Evolutionary conservation across 2,888 invertebrate genomes (phyloP), one percentile per base, ranked within the genome.

Genomic region (Diarsia dahlii): DNA sequence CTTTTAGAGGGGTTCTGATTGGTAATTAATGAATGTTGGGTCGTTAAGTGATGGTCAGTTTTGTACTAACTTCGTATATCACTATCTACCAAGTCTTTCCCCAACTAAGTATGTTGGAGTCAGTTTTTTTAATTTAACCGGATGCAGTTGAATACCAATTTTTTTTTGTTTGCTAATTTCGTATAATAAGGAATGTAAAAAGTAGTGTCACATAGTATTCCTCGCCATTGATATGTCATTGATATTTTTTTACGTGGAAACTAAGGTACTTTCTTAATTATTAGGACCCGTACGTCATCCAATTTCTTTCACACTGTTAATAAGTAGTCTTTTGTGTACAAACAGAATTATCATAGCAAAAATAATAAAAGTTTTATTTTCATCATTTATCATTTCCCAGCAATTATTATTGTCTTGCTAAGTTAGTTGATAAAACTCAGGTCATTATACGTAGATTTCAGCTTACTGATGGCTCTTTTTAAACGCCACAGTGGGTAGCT

Each of bases 1-100:
- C 39, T 65, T 62, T 48, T 71, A 52, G 34, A 34, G 58, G 34
- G 20, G 45, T 18, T 72, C 23, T 45, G 20, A 69, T 72, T 50
- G 15, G 50, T 72, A 50, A 72, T 71, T n/a, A 68, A 69, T 83
- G 13, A 66, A 66, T 60, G 8, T 34, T 39, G 50, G 50, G 20
- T 46, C 34, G 48, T 60, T 62, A 60, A 39, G 28, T 65, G 54
- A 20, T 18, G 34, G 23, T 48, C 54, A 76, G 23, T 20, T 63
- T 65, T 54, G 15, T 10, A 34, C n/a, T 56, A 50, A 65, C 80
- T 71, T 28, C 18, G 23, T 56, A 23, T 23, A 23, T 23, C 56
- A 28, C 8, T 4, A 15, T 28, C 15, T 58, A 15, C 15, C 23
- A 28, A 10, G 8, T 28, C 58, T 58, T 58, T 23, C 8, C 15